phyloP scores from a whole-genome alignment of 2,113 vertebrate genomes.

The Clarias batrachus region DNA sequence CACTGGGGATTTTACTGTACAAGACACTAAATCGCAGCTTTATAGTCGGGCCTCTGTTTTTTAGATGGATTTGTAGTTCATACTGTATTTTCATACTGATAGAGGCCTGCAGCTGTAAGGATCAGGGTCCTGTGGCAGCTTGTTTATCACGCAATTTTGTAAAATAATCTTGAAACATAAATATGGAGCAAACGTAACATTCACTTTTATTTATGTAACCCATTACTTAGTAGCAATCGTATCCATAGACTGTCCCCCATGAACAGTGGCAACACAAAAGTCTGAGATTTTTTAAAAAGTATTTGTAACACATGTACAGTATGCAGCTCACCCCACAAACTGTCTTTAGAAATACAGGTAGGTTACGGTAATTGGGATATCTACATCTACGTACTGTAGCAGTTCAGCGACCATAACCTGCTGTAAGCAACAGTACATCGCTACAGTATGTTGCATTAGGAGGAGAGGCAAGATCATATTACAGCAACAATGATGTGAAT shows the following conservation, averaged over 20 bases:
- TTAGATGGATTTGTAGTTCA: not conserved
- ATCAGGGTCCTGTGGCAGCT: not conserved
- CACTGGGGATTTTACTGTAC: no score
- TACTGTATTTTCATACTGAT: not conserved
- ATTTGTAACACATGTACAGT: not conserved
- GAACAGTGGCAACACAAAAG: not conserved
- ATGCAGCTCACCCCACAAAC: not conserved
- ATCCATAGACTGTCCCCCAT: not conserved
- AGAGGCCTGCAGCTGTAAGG: not conserved
- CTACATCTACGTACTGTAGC: no score
- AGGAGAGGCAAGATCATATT: not conserved
- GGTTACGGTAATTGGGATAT: not conserved
- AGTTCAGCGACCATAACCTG: no score
- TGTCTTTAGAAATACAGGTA: not conserved
- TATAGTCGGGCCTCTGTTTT: not conserved
- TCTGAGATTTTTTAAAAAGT: no score
- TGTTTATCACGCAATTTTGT: not conserved
- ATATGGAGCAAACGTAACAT: not conserved
- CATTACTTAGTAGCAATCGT: not conserved
- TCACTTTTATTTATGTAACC: not conserved
- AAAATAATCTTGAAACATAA: not conserved
- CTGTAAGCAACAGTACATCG: no score
- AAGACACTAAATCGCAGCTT: not conserved
- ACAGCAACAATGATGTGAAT: not conserved
- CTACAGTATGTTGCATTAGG: not conserved